phyloP scores from a whole-genome alignment of 2,113 vertebrate species.

The Cephalopholis sonnerati region DNA sequence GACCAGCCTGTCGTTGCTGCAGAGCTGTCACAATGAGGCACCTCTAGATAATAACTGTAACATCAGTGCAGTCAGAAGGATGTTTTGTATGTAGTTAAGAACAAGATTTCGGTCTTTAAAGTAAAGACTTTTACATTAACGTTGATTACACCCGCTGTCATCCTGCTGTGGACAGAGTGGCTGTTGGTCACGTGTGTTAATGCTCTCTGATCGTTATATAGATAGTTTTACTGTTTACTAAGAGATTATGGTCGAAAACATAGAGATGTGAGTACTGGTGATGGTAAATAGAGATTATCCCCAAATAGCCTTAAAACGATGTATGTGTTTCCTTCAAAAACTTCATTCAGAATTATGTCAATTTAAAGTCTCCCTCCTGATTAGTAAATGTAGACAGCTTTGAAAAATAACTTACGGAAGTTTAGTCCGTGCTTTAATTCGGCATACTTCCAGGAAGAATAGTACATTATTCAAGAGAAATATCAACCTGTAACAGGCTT shows the following conservation, averaged over 20 bases:
- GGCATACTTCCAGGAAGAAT: background rate
- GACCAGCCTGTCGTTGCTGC: background rate
- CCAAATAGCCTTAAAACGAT: background rate
- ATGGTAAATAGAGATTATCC: background rate
- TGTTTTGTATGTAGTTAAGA: background rate
- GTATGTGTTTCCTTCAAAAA: background rate
- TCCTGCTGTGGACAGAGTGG: background rate
- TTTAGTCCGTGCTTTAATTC: background rate
- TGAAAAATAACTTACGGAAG: too few species aligned
- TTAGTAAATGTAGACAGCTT: background rate
- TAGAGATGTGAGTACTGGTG: too few species aligned
- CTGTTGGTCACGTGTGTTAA: background rate
- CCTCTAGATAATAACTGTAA: too few species aligned
- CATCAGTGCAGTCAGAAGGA: background rate
- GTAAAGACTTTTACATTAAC: background rate
- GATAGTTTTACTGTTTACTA: too few species aligned
- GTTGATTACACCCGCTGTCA: background rate
- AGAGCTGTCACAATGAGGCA: background rate
- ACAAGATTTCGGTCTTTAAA: background rate
- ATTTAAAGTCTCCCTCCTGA: background rate
- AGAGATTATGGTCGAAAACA: too few species aligned
- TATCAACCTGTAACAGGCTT: background rate
- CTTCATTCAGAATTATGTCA: background rate
- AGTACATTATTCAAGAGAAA: background rate
- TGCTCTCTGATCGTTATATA: too few species aligned